Evolutionary conservation across 2,888 invertebrate species (phyloP).

Genomic region (Epinotia bilunana): DNA sequence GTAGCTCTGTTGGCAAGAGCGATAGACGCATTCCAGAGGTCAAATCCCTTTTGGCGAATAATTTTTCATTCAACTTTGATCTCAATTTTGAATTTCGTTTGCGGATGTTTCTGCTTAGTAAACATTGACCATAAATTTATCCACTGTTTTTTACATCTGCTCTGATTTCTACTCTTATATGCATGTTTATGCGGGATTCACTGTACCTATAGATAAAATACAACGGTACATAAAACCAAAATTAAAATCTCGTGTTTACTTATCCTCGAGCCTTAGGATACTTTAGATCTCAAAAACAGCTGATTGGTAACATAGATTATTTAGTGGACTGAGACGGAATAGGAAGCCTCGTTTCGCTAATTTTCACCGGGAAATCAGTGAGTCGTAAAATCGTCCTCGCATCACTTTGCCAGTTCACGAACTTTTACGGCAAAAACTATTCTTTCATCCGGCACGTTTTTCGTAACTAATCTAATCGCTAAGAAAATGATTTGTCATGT

Average conservation of each 20-base stretch:
- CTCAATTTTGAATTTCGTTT: too few relatives aligned
- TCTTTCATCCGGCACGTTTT: not conserved
- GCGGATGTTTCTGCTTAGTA: too few relatives aligned
- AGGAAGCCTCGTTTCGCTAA: constrained; percentile 47
- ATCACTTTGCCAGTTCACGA: constrained; percentile 24
- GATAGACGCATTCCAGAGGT: too few relatives aligned
- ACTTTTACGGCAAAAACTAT: constrained; percentile 19
- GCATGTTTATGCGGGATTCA: too few relatives aligned
- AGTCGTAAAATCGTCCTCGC: constrained; percentile 43
- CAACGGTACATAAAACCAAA: too few relatives aligned
- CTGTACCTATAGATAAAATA: too few relatives aligned
- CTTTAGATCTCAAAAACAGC: not conserved
- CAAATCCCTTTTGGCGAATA: too few relatives aligned
- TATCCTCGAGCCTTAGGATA: not conserved
- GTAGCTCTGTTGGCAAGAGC: too few relatives aligned
- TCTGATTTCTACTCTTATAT: too few relatives aligned
- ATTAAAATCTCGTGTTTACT: not conserved
- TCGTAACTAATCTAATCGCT: constrained; percentile 22
- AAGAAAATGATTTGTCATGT: constrained; percentile 11
- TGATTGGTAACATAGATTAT: constrained; percentile 17
- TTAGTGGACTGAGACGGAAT: constrained; percentile 24
- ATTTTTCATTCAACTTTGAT: too few relatives aligned
- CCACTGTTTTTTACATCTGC: too few relatives aligned
- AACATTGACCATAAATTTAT: too few relatives aligned
- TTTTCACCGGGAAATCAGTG: constrained; percentile 50